Conservation (phyloP, 92 coral and sea anemone species). For the Heliopora coerulea region DNA sequence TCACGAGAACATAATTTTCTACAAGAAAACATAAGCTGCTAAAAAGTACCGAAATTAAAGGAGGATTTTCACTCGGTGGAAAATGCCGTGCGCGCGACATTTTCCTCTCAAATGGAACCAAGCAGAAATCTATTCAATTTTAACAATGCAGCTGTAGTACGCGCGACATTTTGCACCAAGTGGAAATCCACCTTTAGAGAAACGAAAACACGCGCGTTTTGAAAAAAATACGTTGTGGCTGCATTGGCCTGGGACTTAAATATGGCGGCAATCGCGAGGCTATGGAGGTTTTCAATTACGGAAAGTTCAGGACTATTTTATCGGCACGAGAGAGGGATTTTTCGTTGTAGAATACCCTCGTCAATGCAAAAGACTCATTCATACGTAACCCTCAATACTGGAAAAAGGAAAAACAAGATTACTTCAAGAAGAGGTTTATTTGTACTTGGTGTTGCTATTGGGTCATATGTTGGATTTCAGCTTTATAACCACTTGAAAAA, state of each 20-base stretch:
- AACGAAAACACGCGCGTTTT: no score
- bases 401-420: neutral
- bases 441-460: slow-evolving; percentile 61
- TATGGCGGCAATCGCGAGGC: slow-evolving; percentile 1
- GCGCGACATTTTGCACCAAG: no score
- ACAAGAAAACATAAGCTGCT: no score
- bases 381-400: neutral
- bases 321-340: neutral
- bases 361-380: neutral
- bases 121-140: no score
- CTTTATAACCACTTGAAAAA: slow-evolving; percentile 13
- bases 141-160: no score
- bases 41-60: no score
- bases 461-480: slow-evolving; percentile 48
- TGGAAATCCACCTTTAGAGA: no score
- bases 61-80: no score
- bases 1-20: no score
- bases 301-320: neutral
- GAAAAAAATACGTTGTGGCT: no score
- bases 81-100: no score
- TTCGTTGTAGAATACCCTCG: neutral
- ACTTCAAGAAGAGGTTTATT: slow-evolving; percentile 49
- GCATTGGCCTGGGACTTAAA: neutral
- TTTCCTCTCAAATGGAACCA: no score
- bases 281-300: neutral